These are phyloP conservation scores for Ostrea edulis DNA, from an alignment of 1,140 invertebrate species.

Conservation along the genomic window DNA sequence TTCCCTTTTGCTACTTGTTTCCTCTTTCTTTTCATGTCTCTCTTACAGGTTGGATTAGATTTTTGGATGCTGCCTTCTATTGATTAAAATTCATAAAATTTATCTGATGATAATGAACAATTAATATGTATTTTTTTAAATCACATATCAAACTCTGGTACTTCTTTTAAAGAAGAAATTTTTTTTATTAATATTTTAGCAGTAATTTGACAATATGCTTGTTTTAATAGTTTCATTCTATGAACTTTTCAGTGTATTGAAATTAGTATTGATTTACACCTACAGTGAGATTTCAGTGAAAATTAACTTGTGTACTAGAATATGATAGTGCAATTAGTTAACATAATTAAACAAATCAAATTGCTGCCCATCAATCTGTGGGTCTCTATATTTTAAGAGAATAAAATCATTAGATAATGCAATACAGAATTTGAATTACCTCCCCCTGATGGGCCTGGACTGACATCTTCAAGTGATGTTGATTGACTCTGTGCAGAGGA, in stretches of 20 bases:
- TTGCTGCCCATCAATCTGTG: background rate
- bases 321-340: background rate
- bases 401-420: too few species aligned
- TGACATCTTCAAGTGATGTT: conserved; percentile 11
- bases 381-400: conserved; percentile 6
- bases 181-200: too few species aligned
- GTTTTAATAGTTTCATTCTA: too few species aligned
- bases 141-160: too few species aligned
- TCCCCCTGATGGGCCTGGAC: conserved; percentile 16
- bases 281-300: background rate
- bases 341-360: background rate
- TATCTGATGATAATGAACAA: too few species aligned
- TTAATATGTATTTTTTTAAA: too few species aligned
- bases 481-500: conserved; percentile 8
- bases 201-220: too few species aligned
- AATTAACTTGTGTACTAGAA: conserved; percentile 5
- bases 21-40: background rate
- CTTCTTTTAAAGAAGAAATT: too few species aligned
- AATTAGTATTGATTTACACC: conserved; percentile 23
- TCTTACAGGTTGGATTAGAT: background rate
- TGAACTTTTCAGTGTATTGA: too few species aligned
- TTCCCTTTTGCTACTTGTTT: background rate
- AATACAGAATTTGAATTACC: background rate
- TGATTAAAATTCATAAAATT: too few species aligned
- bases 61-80: background rate